A percentile compares a stretch with the other conserved stretches of the same genome.
These are phyloP conservation scores for Chromobotia macracanthus DNA, from an alignment of 2,797 vertebrate genomes.

Conservation along the genomic window DNA sequence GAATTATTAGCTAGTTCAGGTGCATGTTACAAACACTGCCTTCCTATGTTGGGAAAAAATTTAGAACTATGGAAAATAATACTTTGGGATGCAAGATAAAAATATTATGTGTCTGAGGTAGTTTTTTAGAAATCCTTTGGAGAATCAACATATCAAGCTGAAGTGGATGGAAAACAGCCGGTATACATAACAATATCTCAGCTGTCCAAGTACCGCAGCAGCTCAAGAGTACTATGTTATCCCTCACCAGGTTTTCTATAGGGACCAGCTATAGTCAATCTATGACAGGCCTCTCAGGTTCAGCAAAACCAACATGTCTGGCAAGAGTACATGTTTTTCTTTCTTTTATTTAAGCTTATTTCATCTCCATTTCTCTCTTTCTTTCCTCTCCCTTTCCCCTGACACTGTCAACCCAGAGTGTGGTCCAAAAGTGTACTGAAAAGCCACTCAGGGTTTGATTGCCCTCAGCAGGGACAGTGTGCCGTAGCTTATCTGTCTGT, in stretches of 20 bases:
- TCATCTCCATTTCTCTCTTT: slow-evolving; percentile 40
- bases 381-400: slow-evolving; percentile 29
- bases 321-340: slow-evolving; percentile 27
- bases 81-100: slow-evolving; percentile 18
- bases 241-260: slow-evolving; percentile 50
- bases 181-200: slow-evolving; percentile 32
- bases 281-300: slow-evolving; percentile 53
- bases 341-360: slow-evolving; percentile 45
- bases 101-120: slow-evolving; percentile 50
- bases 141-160: slow-evolving; percentile 41
- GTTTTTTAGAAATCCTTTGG: slow-evolving; percentile 54
- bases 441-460: slow-evolving; percentile 63
- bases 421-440: slow-evolving; percentile 55
- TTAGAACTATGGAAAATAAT: neutral
- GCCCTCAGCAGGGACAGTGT: slow-evolving; percentile 60
- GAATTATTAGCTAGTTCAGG: neutral
- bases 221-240: slow-evolving; percentile 32
- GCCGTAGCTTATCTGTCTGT: slow-evolving; percentile 62
- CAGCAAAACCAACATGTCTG: slow-evolving; percentile 46
- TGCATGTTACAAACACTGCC: neutral
- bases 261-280: slow-evolving; percentile 52
- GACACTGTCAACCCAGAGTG: slow-evolving; percentile 61
- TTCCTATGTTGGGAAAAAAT: neutral
- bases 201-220: slow-evolving; percentile 26
- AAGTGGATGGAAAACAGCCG: slow-evolving; percentile 46